Percentiles rank a stretch among this genome's conserved stretches.
These are phyloP conservation scores for Erinaceus europaeus DNA, from an alignment of 2,113 vertebrate genomes.

Conservation along the genomic window DNA sequence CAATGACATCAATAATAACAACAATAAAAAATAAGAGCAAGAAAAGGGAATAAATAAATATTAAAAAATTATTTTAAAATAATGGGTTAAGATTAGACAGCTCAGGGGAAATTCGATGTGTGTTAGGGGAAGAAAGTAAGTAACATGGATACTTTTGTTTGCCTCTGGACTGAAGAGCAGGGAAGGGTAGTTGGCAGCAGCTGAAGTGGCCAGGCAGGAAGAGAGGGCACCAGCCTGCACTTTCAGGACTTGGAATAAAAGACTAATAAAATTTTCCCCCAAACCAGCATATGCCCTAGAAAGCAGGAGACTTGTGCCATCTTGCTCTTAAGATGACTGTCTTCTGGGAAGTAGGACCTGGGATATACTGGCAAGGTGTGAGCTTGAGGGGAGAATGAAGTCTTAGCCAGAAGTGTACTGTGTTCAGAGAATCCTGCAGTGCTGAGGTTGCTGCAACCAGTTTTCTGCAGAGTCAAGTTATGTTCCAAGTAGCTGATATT, in stretches of 20 bases:
- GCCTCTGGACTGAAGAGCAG: no score
- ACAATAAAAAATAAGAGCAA: no score
- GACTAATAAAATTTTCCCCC: neutral
- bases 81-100: no score
- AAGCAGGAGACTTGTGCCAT: neutral
- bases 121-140: no score
- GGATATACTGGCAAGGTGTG: neutral
- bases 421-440: neutral
- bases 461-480: neutral
- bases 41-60: no score
- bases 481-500: neutral
- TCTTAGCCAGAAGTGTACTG: neutral
- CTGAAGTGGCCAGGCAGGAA: no score
- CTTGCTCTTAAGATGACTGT: neutral
- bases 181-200: no score
- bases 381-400: neutral
- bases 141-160: no score
- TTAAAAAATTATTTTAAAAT: no score
- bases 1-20: no score
- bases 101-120: no score
- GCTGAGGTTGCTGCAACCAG: neutral
- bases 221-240: neutral
- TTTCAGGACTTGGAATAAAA: neutral
- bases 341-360: neutral
- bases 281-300: neutral